These are phyloP conservation scores for Sebastes glaucus DNA, from an alignment of 2,797 vertebrate genomes.

Conservation along the genomic window DNA sequence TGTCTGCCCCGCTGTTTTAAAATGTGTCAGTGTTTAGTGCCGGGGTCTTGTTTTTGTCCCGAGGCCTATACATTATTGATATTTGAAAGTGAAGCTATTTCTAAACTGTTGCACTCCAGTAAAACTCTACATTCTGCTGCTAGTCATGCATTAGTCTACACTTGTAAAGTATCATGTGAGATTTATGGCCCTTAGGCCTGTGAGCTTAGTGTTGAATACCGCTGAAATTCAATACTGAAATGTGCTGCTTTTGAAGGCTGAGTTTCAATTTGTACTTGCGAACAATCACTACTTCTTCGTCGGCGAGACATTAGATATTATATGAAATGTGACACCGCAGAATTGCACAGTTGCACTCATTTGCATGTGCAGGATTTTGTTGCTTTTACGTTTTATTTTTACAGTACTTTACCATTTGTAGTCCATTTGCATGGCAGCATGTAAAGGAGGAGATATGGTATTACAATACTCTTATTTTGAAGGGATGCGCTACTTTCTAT, in stretches of 20 bases:
- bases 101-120: slow-evolving; percentile 32
- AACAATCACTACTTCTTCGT: neutral
- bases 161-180: slow-evolving; percentile 17
- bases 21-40: slow-evolving; percentile 33
- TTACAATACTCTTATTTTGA: neutral
- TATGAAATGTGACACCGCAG: neutral
- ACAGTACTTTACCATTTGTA: neutral
- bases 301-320: neutral
- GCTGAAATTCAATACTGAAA: neutral
- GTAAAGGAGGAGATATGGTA: neutral
- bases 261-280: neutral
- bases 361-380: neutral
- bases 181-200: neutral
- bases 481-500: neutral
- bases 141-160: neutral
- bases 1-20: slow-evolving; percentile 33
- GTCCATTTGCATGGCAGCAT: neutral
- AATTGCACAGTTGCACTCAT: neutral
- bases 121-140: slow-evolving; percentile 1
- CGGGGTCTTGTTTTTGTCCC: slow-evolving; percentile 36
- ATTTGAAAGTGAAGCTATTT: slow-evolving; percentile 42
- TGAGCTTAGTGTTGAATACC: neutral
- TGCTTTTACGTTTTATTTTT: neutral
- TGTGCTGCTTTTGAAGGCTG: neutral
- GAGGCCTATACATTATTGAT: slow-evolving; percentile 35